Conservation (phyloP, 2,113 vertebrate genomes). For the Hippocampus abdominalis region DNA sequence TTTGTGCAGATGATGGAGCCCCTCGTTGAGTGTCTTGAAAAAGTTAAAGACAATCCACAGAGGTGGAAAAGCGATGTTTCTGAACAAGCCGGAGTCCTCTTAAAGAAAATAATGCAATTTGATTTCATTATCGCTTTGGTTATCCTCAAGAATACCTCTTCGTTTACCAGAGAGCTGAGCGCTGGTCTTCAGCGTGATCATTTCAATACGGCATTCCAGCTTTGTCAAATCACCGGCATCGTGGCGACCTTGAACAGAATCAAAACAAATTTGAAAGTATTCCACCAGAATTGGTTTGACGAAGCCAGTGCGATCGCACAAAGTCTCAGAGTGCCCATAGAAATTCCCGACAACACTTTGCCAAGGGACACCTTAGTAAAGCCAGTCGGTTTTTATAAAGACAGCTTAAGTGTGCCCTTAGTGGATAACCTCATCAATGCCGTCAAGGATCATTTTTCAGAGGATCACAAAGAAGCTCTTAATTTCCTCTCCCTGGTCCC, state of each 20-base stretch:
- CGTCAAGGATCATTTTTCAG: conserved; percentile 94
- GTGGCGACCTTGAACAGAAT: conserved; percentile 90
- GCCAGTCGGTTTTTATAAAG: conserved; percentile 87
- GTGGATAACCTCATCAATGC: conserved; percentile 89
- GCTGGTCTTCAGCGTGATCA: conserved; percentile 91
- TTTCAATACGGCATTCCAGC: conserved; percentile 87
- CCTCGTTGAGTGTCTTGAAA: conserved; percentile 83
- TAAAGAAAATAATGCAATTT: conserved; percentile 82
- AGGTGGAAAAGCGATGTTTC: conserved; percentile 76
- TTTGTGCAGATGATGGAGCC: conserved; percentile 88
- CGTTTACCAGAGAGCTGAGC: conserved; percentile 88
- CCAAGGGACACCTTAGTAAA: conserved; percentile 77
- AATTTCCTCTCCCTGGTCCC: conserved; percentile 92
- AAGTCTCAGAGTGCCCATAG: conserved; percentile 81
- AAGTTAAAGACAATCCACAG: conserved; percentile 76
- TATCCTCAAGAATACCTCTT: conserved; percentile 85
- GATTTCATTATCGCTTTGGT: conserved; percentile 90
- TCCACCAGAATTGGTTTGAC: conserved; percentile 97
- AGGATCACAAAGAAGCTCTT: conserved; percentile 90
- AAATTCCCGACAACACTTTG: conserved; percentile 81
- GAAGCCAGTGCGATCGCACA: conserved; percentile 85
- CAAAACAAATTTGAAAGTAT: conserved; percentile 94
- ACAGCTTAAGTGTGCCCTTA: conserved; percentile 83
- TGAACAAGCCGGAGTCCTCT: conserved; percentile 77
- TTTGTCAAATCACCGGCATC: conserved; percentile 87